A percentile compares a stretch with the other conserved stretches of the same genome.
phyloP scores from a whole-genome alignment of 1,140 invertebrate genomes.

The Camponotus pennsylvanicus region DNA sequence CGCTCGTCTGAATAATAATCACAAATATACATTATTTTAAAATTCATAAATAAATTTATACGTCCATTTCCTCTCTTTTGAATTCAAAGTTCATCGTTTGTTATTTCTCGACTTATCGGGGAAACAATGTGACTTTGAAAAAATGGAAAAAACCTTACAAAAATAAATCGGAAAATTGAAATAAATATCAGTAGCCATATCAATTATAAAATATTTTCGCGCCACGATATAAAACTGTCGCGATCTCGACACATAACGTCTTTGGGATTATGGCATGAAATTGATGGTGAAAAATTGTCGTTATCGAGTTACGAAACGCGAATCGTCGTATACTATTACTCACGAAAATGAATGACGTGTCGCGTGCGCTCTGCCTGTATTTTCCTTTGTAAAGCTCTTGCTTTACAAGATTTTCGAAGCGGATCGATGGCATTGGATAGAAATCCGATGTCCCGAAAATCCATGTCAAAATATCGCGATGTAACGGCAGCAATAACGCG shows the following conservation, averaged over 20 bases:
- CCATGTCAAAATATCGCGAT: slow-evolving; percentile 52
- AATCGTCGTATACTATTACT: slow-evolving; percentile 27
- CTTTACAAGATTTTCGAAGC: slow-evolving; percentile 25
- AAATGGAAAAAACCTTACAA: not conserved
- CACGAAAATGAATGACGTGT: slow-evolving; percentile 14
- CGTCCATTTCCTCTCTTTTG: not conserved
- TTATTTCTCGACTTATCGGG: not conserved
- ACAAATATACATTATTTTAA: not conserved
- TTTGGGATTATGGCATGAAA: not conserved
- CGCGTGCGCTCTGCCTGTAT: not conserved
- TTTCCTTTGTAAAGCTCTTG: slow-evolving; percentile 23
- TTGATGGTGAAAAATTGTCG: slow-evolving; percentile 19
- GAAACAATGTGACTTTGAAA: not conserved
- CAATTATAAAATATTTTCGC: slow-evolving; percentile 1
- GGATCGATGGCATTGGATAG: slow-evolving; percentile 13
- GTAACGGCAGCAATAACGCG: slow-evolving; percentile 34
- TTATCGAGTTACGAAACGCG: slow-evolving; percentile 4
- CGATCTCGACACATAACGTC: not conserved
- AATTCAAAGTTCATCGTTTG: slow-evolving; percentile 19
- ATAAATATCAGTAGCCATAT: not conserved
- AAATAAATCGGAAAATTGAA: slow-evolving; percentile 7
- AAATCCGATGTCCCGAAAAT: slow-evolving; percentile 57
- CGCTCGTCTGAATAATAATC: not conserved
- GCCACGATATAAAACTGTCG: not conserved
- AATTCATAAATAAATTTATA: slow-evolving; percentile 10